A percentile compares a stretch with the other conserved stretches of the same genome.
phyloP scores from a whole-genome alignment of 2,113 vertebrate species.

The Barbus barbus region DNA sequence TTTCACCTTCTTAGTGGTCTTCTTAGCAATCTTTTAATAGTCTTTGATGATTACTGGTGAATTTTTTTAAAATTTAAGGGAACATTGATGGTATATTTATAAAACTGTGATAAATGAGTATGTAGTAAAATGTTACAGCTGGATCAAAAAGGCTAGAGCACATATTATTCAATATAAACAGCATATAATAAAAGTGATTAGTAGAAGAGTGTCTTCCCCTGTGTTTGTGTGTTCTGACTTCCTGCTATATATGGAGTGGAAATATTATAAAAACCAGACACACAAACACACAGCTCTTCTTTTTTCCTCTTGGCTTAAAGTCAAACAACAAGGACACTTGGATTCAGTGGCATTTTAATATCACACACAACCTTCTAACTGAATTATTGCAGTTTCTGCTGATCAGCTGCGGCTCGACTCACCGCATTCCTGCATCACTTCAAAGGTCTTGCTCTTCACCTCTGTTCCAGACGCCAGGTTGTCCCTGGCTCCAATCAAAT shows the following conservation, averaged over 20 bases:
- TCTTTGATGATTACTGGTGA: not conserved
- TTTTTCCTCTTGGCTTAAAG: not conserved
- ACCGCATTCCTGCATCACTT: conserved; percentile 95
- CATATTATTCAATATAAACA: not conserved
- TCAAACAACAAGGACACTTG: not conserved
- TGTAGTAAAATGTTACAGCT: not conserved
- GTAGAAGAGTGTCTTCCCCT: conserved; percentile 3
- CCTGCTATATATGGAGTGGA: conserved; percentile 76
- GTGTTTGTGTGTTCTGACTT: conserved; percentile 38
- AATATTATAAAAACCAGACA: conserved; percentile 55
- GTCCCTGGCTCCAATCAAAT: conserved; percentile 81
- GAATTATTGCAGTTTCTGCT: not conserved
- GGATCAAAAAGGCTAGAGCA: not conserved
- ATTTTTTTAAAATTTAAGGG: not conserved
- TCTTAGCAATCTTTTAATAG: not conserved
- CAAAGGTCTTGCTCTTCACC: conserved; percentile 90
- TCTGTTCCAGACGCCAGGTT: conserved; percentile 77
- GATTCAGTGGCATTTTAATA: not conserved
- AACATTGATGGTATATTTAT: not conserved
- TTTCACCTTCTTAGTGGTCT: not conserved
- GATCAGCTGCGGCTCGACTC: conserved; percentile 53
- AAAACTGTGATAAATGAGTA: not conserved
- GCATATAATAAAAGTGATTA: not conserved
- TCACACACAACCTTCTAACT: not conserved
- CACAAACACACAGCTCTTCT: conserved; percentile 16